A percentile compares a stretch with the other conserved stretches of the same genome.
phyloP scores from a whole-genome alignment of 1,140 invertebrate genomes.

The Littorina saxatilis region DNA sequence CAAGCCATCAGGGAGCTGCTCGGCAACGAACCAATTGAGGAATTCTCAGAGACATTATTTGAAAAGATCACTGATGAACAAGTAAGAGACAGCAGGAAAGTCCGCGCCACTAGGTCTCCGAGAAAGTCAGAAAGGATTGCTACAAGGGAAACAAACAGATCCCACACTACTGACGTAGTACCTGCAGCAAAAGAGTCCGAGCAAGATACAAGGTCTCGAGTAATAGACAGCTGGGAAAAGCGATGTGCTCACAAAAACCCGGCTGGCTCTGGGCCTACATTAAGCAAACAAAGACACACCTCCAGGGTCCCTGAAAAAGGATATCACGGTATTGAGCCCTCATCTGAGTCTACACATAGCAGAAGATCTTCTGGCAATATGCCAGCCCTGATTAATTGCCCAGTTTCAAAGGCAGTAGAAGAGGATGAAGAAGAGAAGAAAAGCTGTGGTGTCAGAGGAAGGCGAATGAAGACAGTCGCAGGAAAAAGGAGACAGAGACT shows the following conservation, averaged over 20 bases:
- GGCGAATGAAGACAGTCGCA: constrained; percentile 1
- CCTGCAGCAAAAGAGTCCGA: too few relatives aligned
- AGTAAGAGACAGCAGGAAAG: background rate
- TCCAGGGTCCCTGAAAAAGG: background rate
- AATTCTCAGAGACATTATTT: background rate
- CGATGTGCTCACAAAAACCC: background rate
- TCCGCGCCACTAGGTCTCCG: background rate
- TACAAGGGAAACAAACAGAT: background rate
- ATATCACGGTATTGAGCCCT: background rate
- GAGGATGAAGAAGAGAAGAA: constrained; percentile 17
- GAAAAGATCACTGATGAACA: background rate
- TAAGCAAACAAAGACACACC: background rate
- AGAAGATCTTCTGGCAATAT: background rate
- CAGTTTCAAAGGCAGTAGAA: background rate
- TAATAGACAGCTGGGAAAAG: constrained; percentile 29
- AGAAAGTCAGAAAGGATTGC: constrained; percentile 10
- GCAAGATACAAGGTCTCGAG: constrained; percentile 10
- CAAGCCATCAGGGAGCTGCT: constrained; percentile 1
- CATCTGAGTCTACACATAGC: background rate
- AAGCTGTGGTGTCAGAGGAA: constrained; percentile 28
- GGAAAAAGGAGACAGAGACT: constrained; percentile 5
- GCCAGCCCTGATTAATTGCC: background rate
- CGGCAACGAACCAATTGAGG: background rate
- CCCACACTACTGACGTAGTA: background rate
- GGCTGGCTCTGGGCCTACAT: background rate